These are phyloP conservation scores for Prochilodus magdalenae DNA, from an alignment of 2,113 vertebrate species.

Conservation along the genomic window DNA sequence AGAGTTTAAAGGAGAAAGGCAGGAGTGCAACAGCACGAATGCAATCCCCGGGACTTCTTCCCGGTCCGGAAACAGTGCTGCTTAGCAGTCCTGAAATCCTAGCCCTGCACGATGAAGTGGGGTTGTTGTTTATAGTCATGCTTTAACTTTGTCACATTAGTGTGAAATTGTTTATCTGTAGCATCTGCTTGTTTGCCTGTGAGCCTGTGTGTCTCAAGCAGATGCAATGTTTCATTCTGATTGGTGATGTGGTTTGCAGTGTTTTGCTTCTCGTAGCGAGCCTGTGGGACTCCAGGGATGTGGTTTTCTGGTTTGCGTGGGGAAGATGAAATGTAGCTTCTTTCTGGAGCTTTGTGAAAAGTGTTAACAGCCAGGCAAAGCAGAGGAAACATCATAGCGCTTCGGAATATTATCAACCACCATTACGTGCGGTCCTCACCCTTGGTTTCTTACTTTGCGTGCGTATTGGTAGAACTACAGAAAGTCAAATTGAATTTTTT, in stretches of 20 bases:
- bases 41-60: background rate
- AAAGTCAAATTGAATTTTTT: slow-evolving; percentile 65
- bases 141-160: background rate
- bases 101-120: background rate
- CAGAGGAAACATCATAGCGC: background rate
- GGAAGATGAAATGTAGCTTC: background rate
- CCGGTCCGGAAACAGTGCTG: background rate
- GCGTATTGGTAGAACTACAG: slow-evolving; percentile 53
- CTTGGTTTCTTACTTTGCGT: slow-evolving; percentile 31
- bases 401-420: background rate
- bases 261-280: background rate
- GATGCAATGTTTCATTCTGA: background rate
- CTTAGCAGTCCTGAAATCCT: background rate
- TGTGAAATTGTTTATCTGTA: background rate
- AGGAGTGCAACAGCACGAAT: background rate
- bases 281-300: background rate
- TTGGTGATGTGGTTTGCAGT: background rate
- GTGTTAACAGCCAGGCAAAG: background rate
- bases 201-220: background rate
- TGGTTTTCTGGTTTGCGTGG: background rate
- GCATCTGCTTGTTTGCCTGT: background rate
- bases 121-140: background rate
- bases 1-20: too few relatives aligned
- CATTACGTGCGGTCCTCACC: background rate
- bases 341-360: background rate